Evolutionary conservation across 2,797 vertebrate genomes (phyloP), one percentile per base, ranked within the genome.

Genomic region (Sebastes kiyomatsui): DNA sequence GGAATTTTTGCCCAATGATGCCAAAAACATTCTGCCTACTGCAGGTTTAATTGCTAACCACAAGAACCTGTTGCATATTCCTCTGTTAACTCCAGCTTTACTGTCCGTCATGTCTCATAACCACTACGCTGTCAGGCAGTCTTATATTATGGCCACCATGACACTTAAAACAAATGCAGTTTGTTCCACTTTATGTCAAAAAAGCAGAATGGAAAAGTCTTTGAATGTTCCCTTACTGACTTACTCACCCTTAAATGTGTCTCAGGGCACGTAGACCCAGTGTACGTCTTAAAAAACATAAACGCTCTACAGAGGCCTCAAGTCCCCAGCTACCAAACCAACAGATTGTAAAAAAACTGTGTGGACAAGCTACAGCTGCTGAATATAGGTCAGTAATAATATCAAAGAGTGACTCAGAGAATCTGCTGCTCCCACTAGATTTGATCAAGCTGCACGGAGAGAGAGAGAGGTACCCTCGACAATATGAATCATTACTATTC

Each of bases 321-420:
- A 76, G 68, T 90, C 87, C 88, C 87, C 69, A 58, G 88, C 76
- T 54, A 42, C 74, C 67, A 85, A 76, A 84, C 69, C 46, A 66
- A 52, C 80, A 72, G 67, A 61, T 70, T 68, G 60, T 80, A 61
- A 46, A 61, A 72, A 72, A 72, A 72, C 72, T 62, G 68, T 60
- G 80, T 65, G 80, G 81, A 89, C 80, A 52, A 25, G 67, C 77
- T 76, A 58, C 87, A 90, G 89, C 87, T 90, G 88, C 83, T 87
- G 71, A 85, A 91, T 92, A 77, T 92, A 82, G 92, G 88, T 90
- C 92, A 90, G 90, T 69, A 77, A 88, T 86, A 75, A 88, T 81
- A 91, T 86, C 10, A 88, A 83, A 75, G 75, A 5, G 5, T 88
- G 88, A 91, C 54, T 88, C 81, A 75, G 74, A 83, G 78, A 79